Conservation (phyloP, 1,140 invertebrate species). For the Lerema accius region DNA sequence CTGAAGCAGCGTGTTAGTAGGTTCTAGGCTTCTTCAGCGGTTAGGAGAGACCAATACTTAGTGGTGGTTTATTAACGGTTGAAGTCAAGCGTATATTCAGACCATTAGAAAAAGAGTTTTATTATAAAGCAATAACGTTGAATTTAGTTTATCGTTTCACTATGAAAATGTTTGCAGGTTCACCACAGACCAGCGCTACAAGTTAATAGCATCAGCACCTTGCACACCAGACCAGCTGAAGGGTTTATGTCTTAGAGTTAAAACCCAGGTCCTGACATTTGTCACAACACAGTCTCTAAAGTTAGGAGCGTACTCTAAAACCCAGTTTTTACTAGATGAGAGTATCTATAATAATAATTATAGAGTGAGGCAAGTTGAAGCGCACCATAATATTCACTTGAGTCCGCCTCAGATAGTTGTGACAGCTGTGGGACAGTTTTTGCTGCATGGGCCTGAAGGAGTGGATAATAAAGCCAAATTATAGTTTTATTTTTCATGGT, state of each 20-base stretch:
- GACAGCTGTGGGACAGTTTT: constrained; percentile 46
- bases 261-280: constrained; percentile 44
- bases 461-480: constrained; percentile 57
- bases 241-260: constrained; percentile 37
- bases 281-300: constrained; percentile 39
- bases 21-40: too few relatives aligned
- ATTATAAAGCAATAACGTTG: too few relatives aligned
- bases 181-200: constrained; percentile 57
- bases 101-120: too few relatives aligned
- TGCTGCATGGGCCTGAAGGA: constrained; percentile 49
- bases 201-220: constrained; percentile 37
- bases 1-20: too few relatives aligned
- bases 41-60: too few relatives aligned
- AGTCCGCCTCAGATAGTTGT: constrained; percentile 49
- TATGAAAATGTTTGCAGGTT: constrained; percentile 57
- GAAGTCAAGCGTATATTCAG: too few relatives aligned
- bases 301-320: constrained; percentile 22
- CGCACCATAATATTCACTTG: constrained; percentile 58
- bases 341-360: constrained; percentile 43
- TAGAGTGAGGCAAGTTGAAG: constrained; percentile 41
- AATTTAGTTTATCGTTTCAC: too few relatives aligned
- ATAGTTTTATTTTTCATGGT: constrained; percentile 36
- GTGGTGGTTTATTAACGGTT: too few relatives aligned
- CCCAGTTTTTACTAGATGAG: constrained; percentile 52
- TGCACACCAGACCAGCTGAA: constrained; percentile 44